phyloP scores from a whole-genome alignment of 2,797 vertebrate genomes.

The Clarias platycephalus region DNA sequence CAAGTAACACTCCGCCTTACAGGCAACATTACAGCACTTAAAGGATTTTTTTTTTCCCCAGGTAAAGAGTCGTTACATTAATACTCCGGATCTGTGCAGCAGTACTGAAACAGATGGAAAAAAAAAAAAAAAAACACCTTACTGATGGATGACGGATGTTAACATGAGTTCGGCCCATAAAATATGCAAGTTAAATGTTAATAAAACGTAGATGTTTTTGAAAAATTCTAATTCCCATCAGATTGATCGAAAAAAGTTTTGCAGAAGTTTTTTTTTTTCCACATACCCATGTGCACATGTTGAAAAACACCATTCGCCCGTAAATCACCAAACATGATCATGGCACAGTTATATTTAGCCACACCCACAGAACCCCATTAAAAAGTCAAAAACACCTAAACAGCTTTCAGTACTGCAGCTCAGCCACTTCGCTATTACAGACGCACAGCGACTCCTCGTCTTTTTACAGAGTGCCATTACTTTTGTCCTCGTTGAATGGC shows the following conservation, averaged over 20 bases:
- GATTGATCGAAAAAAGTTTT: neutral
- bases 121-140: neutral
- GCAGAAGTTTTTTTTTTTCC: neutral
- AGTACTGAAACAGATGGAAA: neutral
- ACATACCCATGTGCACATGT: neutral
- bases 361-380: neutral
- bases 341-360: neutral
- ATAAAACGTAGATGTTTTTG: neutral
- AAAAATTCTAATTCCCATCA: neutral
- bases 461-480: neutral
- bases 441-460: neutral
- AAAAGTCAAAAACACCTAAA: neutral
- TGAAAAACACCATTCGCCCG: neutral
- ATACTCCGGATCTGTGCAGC: neutral
- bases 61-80: neutral
- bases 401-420: neutral
- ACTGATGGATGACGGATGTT: neutral
- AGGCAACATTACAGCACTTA: neutral
- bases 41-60: neutral
- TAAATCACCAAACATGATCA: neutral
- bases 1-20: conserved; percentile 10
- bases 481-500: neutral
- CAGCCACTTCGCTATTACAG: neutral
- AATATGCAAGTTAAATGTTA: no score
- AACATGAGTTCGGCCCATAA: neutral